Conservation (phyloP, 1,140 invertebrate genomes). For the Thaumetopoea pityocampa region DNA sequence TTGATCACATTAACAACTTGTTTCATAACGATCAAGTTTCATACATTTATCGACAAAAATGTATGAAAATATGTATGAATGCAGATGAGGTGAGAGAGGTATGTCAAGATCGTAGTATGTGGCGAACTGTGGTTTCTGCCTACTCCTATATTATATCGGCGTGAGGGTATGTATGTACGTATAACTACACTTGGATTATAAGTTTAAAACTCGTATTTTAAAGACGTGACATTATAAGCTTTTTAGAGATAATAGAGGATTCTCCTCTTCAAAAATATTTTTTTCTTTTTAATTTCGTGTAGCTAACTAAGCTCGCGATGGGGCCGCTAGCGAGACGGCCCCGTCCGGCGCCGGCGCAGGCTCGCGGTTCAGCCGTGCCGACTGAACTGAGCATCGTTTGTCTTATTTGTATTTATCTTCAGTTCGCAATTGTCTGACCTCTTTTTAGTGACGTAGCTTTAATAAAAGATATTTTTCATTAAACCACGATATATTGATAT, state of each 20-base stretch:
- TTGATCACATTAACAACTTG: too few relatives aligned
- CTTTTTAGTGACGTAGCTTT: background rate
- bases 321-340: constrained; percentile 19
- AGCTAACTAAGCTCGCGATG: constrained; percentile 24
- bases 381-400: constrained; percentile 36
- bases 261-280: constrained; percentile 23
- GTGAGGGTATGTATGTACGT: too few relatives aligned
- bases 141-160: too few relatives aligned
- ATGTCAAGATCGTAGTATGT: too few relatives aligned
- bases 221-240: constrained; percentile 22
- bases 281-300: constrained; percentile 30
- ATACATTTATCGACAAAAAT: too few relatives aligned
- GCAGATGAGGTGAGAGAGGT: too few relatives aligned
- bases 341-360: constrained; percentile 30
- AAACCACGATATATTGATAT: too few relatives aligned
- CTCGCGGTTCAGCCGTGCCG: constrained; percentile 26
- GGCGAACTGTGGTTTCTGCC: too few relatives aligned
- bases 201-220: constrained; percentile 13
- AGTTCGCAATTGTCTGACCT: constrained; percentile 4
- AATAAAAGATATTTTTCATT: too few relatives aligned
- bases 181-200: too few relatives aligned
- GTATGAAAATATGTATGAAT: too few relatives aligned
- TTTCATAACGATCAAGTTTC: too few relatives aligned
- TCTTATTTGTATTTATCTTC: constrained; percentile 20
- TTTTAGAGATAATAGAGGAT: constrained; percentile 21